A percentile compares a stretch with the other conserved stretches of the same genome.
Conservation (phyloP, 1,140 invertebrate species). For the Microvelia longipes region DNA sequence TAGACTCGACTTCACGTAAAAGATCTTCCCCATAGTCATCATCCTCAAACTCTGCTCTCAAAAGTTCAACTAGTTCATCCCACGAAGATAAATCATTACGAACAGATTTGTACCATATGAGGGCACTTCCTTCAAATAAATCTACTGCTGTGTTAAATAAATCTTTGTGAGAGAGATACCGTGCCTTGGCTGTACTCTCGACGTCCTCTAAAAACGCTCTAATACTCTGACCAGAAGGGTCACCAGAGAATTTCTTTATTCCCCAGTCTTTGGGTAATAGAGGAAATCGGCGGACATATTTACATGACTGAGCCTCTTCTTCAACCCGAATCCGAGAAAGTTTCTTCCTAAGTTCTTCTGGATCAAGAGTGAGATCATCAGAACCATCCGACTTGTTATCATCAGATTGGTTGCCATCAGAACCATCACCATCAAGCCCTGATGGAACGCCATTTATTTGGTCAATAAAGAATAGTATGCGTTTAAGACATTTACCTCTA, state of each 20-base stretch:
- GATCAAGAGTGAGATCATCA: not conserved
- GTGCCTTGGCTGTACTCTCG: not conserved
- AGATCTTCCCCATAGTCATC: not conserved
- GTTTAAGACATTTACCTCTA: not conserved
- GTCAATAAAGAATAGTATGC: not conserved
- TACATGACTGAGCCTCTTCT: not conserved
- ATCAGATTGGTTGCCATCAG: too few species aligned
- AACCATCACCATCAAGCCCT: not conserved
- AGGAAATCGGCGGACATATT: not conserved
- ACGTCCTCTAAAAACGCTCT: not conserved
- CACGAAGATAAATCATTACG: not conserved
- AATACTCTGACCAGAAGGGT: not conserved
- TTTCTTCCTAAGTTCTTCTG: not conserved
- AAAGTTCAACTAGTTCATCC: not conserved
- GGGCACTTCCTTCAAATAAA: not conserved
- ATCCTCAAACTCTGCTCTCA: not conserved
- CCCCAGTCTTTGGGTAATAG: not conserved
- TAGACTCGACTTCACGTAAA: not conserved
- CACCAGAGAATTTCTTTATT: not conserved
- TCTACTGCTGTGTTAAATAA: not conserved
- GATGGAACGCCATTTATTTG: not conserved
- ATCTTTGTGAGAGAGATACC: not conserved
- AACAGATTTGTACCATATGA: not conserved
- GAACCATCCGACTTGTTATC: not conserved
- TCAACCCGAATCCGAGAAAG: not conserved